These are phyloP conservation scores for Halichoeres trimaculatus DNA, from an alignment of 2,113 vertebrate genomes.

Conservation along the genomic window DNA sequence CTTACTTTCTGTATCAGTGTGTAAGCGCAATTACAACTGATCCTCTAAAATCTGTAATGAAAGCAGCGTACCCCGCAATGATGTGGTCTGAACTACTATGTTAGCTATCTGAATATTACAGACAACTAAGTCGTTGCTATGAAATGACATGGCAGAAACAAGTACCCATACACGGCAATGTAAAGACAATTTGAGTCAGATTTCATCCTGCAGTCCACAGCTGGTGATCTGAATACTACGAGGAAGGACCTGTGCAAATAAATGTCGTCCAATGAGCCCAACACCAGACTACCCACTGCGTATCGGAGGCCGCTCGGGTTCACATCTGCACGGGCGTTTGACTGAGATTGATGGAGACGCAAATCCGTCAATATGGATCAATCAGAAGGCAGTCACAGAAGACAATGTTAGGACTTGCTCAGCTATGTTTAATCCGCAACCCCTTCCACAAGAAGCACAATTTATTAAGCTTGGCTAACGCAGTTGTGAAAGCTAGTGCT, in stretches of 20 bases:
- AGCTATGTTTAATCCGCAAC: accelerated
- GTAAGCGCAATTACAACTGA: too few species aligned
- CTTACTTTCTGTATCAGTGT: too few species aligned
- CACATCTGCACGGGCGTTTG: constrained; percentile 48
- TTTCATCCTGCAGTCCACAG: too few species aligned
- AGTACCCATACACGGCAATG: too few species aligned
- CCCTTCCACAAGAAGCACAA: background rate
- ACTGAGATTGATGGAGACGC: background rate
- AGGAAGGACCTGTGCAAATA: background rate
- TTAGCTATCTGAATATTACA: too few species aligned
- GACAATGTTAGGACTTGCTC: background rate
- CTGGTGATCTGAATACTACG: background rate
- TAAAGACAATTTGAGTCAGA: too few species aligned
- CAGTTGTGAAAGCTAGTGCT: background rate
- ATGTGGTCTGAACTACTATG: too few species aligned
- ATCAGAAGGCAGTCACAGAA: background rate
- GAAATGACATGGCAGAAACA: too few species aligned
- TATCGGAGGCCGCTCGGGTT: constrained; percentile 30
- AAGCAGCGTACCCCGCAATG: too few species aligned
- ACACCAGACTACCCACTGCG: background rate
- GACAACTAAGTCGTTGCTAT: too few species aligned
- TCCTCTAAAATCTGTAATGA: too few species aligned
- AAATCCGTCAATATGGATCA: background rate
- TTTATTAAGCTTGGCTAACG: background rate
- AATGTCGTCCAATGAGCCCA: background rate